phyloP scores from a whole-genome alignment of 2,797 vertebrate species.

The Peromyscus melanophrys region DNA sequence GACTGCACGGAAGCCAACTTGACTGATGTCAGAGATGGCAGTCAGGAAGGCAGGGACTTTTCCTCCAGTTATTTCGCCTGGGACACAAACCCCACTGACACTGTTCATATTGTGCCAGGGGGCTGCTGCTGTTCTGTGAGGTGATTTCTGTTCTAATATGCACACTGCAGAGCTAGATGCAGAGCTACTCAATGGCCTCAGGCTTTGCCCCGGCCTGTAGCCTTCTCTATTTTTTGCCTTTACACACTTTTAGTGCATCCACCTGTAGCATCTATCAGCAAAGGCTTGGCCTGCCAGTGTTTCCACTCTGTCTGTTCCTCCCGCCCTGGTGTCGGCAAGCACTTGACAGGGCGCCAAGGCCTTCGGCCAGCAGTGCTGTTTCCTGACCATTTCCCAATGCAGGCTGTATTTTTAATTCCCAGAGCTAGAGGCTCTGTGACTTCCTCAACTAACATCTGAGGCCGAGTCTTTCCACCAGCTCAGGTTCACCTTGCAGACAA shows the following conservation, averaged over 20 bases:
- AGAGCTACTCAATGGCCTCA: background rate
- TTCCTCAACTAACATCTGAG: conserved; percentile 81
- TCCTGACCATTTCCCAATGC: conserved; percentile 84
- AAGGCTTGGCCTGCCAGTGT: conserved; percentile 47
- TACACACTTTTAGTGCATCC: background rate
- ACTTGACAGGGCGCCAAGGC: conserved; percentile 73
- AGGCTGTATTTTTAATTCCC: conserved; percentile 85
- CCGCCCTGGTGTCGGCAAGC: background rate
- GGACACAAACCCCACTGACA: background rate
- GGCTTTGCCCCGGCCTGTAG: no score
- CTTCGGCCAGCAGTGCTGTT: conserved; percentile 83
- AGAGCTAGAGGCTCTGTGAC: conserved; percentile 78
- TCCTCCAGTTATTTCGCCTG: background rate
- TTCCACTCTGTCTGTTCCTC: conserved; percentile 51
- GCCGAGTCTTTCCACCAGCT: conserved; percentile 76
- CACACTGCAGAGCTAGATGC: background rate
- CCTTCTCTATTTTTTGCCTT: background rate
- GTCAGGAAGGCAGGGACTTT: background rate
- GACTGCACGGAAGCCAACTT: background rate
- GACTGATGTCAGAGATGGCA: background rate
- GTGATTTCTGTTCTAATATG: background rate
- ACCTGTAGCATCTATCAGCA: background rate
- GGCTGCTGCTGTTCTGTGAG: background rate
- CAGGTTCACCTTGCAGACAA: conserved; percentile 86
- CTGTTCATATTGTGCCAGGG: background rate